These are phyloP conservation scores for Zaprionus taronus DNA, from an alignment of 1,140 invertebrate species.

Conservation along the genomic window DNA sequence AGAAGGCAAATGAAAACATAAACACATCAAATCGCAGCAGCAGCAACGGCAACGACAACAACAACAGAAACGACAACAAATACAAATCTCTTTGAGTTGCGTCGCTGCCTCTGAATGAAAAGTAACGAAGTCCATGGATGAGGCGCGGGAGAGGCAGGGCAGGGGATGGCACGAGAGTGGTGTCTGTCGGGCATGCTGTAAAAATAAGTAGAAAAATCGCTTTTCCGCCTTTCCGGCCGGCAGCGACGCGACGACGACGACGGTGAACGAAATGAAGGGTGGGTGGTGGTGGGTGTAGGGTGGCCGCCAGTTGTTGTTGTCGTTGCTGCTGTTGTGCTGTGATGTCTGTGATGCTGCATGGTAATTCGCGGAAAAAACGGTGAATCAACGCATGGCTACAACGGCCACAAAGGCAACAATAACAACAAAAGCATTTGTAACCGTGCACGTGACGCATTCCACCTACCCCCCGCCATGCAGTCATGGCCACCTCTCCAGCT, in stretches of 20 bases:
- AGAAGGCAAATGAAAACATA: conserved; percentile 53
- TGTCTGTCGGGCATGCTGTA: conserved; percentile 52
- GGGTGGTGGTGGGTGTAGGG: conserved; percentile 14
- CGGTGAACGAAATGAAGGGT: conserved; percentile 28
- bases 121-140: conserved; percentile 18
- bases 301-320: neutral
- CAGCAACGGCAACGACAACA: conserved; percentile 53
- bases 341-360: conserved; percentile 54
- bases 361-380: conserved; percentile 76
- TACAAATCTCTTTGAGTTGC: conserved; percentile 69
- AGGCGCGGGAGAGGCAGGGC: neutral
- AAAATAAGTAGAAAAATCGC: conserved; percentile 81
- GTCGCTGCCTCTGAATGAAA: conserved; percentile 40
- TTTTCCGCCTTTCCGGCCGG: conserved; percentile 61
- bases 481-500: conserved; percentile 3
- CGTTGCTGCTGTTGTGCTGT: conserved; percentile 9
- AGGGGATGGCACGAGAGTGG: conserved; percentile 32
- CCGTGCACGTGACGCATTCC: conserved; percentile 70
- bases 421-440: conserved; percentile 63
- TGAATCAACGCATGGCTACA: conserved; percentile 66
- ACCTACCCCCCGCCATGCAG: conserved; percentile 4
- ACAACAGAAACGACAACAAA: conserved; percentile 54
- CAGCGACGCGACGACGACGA: conserved; percentile 13
- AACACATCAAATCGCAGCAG: conserved; percentile 73
- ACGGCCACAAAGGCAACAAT: conserved; percentile 63